Conservation (phyloP, 1,140 invertebrate genomes). For the Maniola jurtina region DNA sequence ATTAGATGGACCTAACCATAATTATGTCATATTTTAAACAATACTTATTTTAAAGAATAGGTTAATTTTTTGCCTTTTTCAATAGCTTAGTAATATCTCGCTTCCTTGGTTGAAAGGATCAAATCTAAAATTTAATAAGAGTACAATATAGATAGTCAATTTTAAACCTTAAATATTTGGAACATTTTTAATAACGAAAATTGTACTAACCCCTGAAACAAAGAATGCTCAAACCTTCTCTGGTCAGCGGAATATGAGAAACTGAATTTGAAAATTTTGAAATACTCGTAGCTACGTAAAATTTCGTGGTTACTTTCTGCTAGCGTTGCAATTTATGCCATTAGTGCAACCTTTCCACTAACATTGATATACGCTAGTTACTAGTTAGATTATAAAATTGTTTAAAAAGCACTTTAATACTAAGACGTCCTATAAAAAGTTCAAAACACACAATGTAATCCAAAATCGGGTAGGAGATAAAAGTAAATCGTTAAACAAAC, state of each 20-base stretch:
- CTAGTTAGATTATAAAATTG: too few relatives aligned
- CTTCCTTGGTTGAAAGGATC: too few relatives aligned
- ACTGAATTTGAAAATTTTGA: constrained; percentile 68
- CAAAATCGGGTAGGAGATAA: constrained; percentile 31
- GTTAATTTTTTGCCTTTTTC: too few relatives aligned
- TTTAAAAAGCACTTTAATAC: too few relatives aligned
- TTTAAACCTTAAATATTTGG: not conserved
- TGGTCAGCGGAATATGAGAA: constrained; percentile 46
- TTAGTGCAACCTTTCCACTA: not conserved
- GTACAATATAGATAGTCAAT: not conserved
- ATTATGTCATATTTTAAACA: too few relatives aligned
- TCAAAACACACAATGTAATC: not conserved
- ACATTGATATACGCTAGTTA: too few relatives aligned
- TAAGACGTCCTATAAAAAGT: not conserved
- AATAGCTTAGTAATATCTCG: too few relatives aligned
- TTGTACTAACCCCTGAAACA: constrained; percentile 20
- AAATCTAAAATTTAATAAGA: not conserved
- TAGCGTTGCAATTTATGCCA: not conserved
- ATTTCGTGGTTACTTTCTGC: constrained; percentile 59
- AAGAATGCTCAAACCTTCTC: constrained; percentile 37
- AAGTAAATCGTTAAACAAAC: constrained; percentile 50
- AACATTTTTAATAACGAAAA: not conserved
- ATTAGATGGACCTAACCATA: too few relatives aligned
- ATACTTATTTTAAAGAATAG: too few relatives aligned
- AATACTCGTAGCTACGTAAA: constrained; percentile 52